Evolutionary conservation across 2,113 vertebrate genomes (phyloP), one percentile per base, ranked within the genome.

Genomic region (Callaeas wilsoni): DNA sequence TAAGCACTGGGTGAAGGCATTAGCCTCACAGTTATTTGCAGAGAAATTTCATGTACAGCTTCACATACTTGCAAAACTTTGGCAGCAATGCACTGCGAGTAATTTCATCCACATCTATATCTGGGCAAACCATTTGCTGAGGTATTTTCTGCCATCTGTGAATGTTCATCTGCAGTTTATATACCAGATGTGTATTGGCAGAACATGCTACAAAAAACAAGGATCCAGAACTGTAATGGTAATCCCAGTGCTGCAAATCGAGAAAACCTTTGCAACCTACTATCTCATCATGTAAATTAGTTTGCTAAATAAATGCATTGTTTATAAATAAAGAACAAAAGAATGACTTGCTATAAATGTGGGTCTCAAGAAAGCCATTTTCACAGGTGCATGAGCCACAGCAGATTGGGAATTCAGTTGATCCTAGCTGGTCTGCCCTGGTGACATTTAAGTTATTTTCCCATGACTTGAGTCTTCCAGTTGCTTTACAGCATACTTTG

Each of bases 131-230:
- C 70, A 68, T 93, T 94, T 94, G 80, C 90, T 95, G 90, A 68
- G 84, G 92, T 80, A 90, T 96, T 92, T 93, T 91, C 69, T 94
- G 68, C 87, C 91, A 96, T 93, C 91, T 97, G 95, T 88, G 89
- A 62, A 46, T 82, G 67, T 89, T 94, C 91, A 60, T 76, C 79
- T 94, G 85, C 64, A 93, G 81, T 91, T 96, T 87, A 83, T 79
- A 49, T 89, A 84, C 92, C 94, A 96, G 94, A 96, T 97, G 76
- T 96, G 82, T 85, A 39, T 52, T 97, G 93, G 65, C 59, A 90
- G 90, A 67, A 50, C 63, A 10, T 52, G n/a, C 42, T 89, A 67
- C 75, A 59, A 69, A 90, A 90, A 52, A 9, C 32, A 65, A 68
- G 52, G 15, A 77, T 86, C 22, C 60, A 75, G 60, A 74, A 56